These are phyloP conservation scores for Paracanthobrama guichenoti DNA, from an alignment of 2,113 vertebrate species.

Conservation along the genomic window DNA sequence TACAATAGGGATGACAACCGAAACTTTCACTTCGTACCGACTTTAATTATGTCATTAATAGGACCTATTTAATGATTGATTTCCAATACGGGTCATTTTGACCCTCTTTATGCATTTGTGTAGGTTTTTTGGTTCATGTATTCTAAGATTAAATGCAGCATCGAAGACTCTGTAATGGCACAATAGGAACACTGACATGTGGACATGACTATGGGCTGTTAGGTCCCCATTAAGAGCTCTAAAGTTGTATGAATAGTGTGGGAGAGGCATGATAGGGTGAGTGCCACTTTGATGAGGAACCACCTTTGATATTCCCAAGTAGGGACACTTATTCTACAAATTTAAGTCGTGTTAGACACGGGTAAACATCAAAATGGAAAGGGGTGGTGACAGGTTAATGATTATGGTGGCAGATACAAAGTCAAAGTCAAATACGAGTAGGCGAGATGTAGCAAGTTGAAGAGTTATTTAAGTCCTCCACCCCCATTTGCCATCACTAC, in stretches of 20 bases:
- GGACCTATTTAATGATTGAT: too few species aligned
- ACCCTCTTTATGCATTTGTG: too few species aligned
- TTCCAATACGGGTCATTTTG: too few species aligned
- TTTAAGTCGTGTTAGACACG: neutral
- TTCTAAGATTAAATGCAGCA: neutral
- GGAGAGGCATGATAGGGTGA: neutral
- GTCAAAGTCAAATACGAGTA: slow-evolving; percentile 12
- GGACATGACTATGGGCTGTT: neutral
- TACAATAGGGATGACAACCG: neutral
- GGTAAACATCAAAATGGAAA: neutral
- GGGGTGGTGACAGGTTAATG: slow-evolving; percentile 18
- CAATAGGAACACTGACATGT: neutral
- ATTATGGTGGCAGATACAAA: slow-evolving; percentile 16
- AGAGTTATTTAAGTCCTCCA: slow-evolving; percentile 33
- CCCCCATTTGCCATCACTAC: neutral
- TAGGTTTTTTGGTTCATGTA: too few species aligned
- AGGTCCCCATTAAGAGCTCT: neutral
- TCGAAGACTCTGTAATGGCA: neutral
- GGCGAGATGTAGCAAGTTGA: neutral
- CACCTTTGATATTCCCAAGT: neutral
- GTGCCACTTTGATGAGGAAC: neutral
- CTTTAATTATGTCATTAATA: too few species aligned
- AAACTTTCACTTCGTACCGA: too few species aligned
- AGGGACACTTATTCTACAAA: neutral
- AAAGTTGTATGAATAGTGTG: neutral